Conservation (phyloP, 2,113 vertebrate species). For the Condylura cristata region DNA sequence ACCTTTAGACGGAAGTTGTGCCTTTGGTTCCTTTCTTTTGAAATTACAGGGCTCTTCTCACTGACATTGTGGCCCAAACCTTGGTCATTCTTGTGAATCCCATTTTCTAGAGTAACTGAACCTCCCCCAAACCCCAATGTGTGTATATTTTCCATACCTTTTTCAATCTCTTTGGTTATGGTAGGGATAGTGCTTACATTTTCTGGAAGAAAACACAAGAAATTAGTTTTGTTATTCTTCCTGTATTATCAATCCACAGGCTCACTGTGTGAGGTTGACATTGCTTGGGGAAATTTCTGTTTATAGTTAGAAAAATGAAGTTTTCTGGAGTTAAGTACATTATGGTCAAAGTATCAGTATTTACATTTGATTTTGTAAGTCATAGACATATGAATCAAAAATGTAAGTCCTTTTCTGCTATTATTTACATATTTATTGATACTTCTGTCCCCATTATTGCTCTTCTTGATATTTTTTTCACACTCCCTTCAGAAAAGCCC, state of each 20-base stretch:
- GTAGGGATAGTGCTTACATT: conserved; percentile 37
- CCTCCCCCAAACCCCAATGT: background rate
- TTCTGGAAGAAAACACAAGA: conserved; percentile 53
- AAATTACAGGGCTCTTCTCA: background rate
- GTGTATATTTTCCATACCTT: conserved; percentile 53
- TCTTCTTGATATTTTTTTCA: background rate
- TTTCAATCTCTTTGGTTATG: conserved; percentile 40
- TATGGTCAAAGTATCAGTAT: conserved; percentile 5
- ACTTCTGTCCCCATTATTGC: background rate
- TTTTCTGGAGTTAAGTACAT: background rate
- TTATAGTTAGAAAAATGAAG: conserved; percentile 27
- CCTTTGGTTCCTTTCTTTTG: background rate
- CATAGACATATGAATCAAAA: background rate
- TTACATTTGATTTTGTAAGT: conserved; percentile 37
- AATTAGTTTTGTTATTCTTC: background rate
- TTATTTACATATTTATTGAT: background rate
- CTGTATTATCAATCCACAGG: background rate
- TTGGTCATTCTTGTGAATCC: background rate
- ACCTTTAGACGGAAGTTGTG: background rate
- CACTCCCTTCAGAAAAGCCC: background rate
- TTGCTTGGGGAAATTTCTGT: background rate
- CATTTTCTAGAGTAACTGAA: background rate
- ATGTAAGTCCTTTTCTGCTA: background rate
- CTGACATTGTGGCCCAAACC: background rate
- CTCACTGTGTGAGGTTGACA: background rate